Base-by-base conservation (phyloP, 2,888 invertebrate genomes). In the Drosophila colorata region DNA sequence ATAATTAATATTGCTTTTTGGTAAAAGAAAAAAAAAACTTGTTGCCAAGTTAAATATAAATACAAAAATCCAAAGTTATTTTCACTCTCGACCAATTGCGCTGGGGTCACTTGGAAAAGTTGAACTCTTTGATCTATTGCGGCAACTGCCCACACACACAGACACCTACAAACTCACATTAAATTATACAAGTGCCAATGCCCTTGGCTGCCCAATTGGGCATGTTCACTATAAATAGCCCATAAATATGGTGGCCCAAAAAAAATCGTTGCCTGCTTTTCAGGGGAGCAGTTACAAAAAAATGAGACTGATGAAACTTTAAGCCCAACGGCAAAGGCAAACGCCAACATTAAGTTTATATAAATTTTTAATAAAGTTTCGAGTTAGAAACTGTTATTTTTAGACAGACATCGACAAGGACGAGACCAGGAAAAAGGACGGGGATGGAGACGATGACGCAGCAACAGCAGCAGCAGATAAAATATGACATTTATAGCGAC, bases 351-450 rank as follows among this genome's bases (percentile, higher is more conserved):
- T 57, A 88, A 63, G 65, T 77, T 74, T 80, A 69, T 77, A 88
- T 83, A 88, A 51, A 83, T 88, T 88, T 88, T 83, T 87, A 83
- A 88, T 83, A 88, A 88, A 88, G 74, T 88, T 82, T 76, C 58
- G 43, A 66, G 61, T 66, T 83, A 80, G 69, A 76, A 83, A 83
- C 80, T 80, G 84, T 80, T 82, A 82, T 88, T 80, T 82, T 88
- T 86, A 86, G 81, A 65, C 70, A 60, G 61, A 56, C 69, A 58
- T 38, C 49, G 60, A 44, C 14, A 18, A 1, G 33, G 41, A 5
- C 13, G 35, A 7, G 11, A 7, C 8, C 6, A 16, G 16, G 14
- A 13, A n/a, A 8, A 4, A 3, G 9, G 52, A 49, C 16, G 46
- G 16, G 48, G 40, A 49, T 14, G 46, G 16, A 44, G 40, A 37